phyloP scores from a whole-genome alignment of 2,888 invertebrate genomes.

The Sinodicranocentrus sp. region DNA sequence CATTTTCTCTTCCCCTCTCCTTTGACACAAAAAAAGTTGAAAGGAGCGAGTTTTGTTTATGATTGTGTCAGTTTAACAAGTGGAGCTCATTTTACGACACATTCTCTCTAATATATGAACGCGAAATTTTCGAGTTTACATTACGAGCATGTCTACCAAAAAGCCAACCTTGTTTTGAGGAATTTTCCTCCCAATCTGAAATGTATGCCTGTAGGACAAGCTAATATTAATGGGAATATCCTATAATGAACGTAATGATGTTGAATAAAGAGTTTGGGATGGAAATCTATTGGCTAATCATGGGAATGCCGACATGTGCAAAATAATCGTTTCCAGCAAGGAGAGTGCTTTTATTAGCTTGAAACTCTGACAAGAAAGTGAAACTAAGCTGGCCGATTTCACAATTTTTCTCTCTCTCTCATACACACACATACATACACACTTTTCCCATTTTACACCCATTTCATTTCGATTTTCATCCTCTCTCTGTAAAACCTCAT shows the following conservation, averaged over 20 bases:
- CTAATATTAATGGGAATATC: too few relatives aligned
- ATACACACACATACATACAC: not conserved
- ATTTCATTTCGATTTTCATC: not conserved
- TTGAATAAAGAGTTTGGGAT: slow-evolving; percentile 25
- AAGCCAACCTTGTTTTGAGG: too few relatives aligned
- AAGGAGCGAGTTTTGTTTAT: slow-evolving; percentile 54
- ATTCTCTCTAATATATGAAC: not conserved
- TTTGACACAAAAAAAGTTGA: slow-evolving; percentile 13
- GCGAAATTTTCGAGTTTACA: too few relatives aligned
- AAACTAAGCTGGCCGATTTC: slow-evolving; percentile 3
- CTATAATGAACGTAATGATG: slow-evolving; percentile 46
- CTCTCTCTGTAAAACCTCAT: slow-evolving; percentile 1
- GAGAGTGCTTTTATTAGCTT: not conserved
- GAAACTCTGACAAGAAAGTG: slow-evolving; percentile 14
- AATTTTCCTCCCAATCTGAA: too few relatives aligned
- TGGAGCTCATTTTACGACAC: slow-evolving; percentile 37
- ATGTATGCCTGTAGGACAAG: too few relatives aligned
- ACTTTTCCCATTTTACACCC: slow-evolving; percentile 4
- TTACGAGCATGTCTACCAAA: too few relatives aligned
- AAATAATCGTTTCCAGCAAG: not conserved
- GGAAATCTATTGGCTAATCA: slow-evolving; percentile 28
- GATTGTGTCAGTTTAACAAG: slow-evolving; percentile 44
- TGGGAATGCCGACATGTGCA: slow-evolving; percentile 16
- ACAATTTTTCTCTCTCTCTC: too few relatives aligned
- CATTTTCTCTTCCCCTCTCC: slow-evolving; percentile 6